phyloP scores from a whole-genome alignment of 2,888 invertebrate genomes.

The Xestia xanthographa region DNA sequence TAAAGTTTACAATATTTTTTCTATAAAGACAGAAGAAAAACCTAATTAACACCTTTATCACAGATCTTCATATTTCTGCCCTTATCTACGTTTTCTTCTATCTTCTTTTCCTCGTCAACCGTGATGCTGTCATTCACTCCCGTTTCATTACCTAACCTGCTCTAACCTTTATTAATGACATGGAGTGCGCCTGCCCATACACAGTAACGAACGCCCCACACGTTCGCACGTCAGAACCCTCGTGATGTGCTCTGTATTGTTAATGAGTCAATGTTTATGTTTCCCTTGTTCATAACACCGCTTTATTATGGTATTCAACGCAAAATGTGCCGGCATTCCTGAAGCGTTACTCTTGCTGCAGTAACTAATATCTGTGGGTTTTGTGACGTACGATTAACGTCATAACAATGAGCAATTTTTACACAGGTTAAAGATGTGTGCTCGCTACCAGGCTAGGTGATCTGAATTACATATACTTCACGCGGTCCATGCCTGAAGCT shows the following conservation, averaged over 20 bases:
- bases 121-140: neutral
- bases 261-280: conserved; percentile 70
- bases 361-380: conserved; percentile 35
- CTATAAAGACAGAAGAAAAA: neutral
- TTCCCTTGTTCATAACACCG: conserved; percentile 49
- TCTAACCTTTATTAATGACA: conserved; percentile 11
- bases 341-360: conserved; percentile 42
- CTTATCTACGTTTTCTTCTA: neutral
- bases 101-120: no score
- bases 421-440: conserved; percentile 19
- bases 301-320: conserved; percentile 54
- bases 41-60: neutral
- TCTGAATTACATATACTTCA: neutral
- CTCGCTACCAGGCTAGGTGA: neutral
- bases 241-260: conserved; percentile 35
- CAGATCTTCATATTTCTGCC: neutral
- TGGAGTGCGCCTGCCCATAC: conserved; percentile 14
- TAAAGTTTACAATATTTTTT: neutral
- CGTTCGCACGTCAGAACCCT: conserved; percentile 49
- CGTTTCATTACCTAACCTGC: neutral
- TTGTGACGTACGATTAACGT: conserved; percentile 49
- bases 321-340: conserved; percentile 58
- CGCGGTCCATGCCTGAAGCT: neutral
- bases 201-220: conserved; percentile 20
- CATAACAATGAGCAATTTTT: conserved; percentile 26